A percentile compares a stretch with the other conserved stretches of the same genome.
Evolutionary conservation across 2,113 vertebrate genomes (phyloP).

Genomic region (Sialia sialis): DNA sequence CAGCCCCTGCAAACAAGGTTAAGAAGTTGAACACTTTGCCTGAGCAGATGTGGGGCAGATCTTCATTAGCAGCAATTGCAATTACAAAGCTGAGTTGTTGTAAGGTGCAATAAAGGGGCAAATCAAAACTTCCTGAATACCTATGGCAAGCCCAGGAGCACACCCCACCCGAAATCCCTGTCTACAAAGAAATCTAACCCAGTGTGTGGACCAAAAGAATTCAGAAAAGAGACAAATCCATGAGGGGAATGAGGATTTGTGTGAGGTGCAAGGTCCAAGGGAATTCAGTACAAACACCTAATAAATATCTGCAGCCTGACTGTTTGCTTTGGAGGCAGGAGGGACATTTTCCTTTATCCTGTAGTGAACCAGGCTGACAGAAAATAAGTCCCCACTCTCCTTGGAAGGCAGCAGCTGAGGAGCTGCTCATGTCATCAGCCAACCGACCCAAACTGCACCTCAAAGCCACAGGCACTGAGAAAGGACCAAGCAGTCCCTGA

Average conservation of each 20-base stretch:
- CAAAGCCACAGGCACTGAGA: background rate
- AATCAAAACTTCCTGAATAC: background rate
- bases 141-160: accelerated
- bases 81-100: background rate
- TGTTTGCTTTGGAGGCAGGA: background rate
- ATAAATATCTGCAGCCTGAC: background rate
- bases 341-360: background rate
- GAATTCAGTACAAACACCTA: background rate
- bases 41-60: background rate
- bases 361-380: background rate
- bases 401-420: background rate
- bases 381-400: background rate
- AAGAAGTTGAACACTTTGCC: background rate
- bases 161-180: background rate
- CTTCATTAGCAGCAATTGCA: background rate
- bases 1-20: background rate
- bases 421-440: background rate
- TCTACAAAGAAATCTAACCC: background rate
- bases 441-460: background rate
- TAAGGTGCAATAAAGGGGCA: background rate
- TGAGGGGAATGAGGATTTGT: background rate
- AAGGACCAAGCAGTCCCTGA: background rate
- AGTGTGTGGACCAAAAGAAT: background rate
- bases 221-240: background rate
- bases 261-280: background rate